Base-by-base conservation (phyloP, 1,140 invertebrate species). In the Kradibia gibbosae region DNA sequence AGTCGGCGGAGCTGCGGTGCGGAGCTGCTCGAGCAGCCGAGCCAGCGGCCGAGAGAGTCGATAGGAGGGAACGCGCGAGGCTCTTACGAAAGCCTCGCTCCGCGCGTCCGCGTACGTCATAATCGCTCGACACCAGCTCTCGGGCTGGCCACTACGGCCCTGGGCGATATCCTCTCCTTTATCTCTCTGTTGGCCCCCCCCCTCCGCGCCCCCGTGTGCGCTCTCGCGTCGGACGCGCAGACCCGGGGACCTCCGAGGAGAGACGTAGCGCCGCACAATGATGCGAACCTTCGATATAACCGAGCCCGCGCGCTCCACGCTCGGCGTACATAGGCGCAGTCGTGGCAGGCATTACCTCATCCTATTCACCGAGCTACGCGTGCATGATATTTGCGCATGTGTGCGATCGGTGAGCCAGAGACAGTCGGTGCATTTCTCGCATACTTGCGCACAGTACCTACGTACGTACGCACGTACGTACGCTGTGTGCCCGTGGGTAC, bases 11-110 rank as follows among this genome's bases (percentile, higher is more conserved):
- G 25, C 25, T 55, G 4, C 22, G 53, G 53, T 55, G 5, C 25
- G 11, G 5, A 55, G 20, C 7, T 55, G 4, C 5, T n/a, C 5
- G 1, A n/a, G 53, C 53, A 55, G 5, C 3, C 15, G 13, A 60
- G 31, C 5, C 57, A 25, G 17, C 7, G 31, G 5, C 11, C 10
- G 13, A 3, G 57, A 5, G 20, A 75, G 28, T 75, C 31, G 25
- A 57, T n/a, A 42, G 36, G 62, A 65, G 62, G 42, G 7, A 25
- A 57, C 42, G 10, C 15, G 34, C 15, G 36, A 79, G 78, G 20
- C 36, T 34, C 73, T 81, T 81, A 71, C 71, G 60, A 70, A 75
- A 81, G 60, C 80, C 28, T 72, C 42, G 55, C n/a, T n/a, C n/a
- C 55, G 50, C 13, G 17, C 39, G 36, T 39, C 11, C 25, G 55